These are phyloP conservation scores for Tetramorium alpestre DNA, from an alignment of 1,140 invertebrate genomes.

Conservation along the genomic window DNA sequence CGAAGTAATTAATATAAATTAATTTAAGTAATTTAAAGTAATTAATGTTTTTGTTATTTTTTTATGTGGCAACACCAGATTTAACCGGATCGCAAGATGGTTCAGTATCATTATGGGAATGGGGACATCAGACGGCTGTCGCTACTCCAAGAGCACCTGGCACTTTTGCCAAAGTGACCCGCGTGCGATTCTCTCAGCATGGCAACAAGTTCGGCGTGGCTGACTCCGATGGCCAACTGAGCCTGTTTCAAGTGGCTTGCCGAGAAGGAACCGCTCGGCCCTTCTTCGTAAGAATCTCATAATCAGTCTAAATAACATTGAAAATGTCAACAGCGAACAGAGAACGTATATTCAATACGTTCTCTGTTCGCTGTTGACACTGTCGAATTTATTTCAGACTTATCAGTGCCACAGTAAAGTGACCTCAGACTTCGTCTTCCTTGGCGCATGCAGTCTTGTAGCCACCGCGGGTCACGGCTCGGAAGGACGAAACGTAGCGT, in stretches of 20 bases:
- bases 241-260: slow-evolving; percentile 97
- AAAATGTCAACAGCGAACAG: background rate
- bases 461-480: slow-evolving; percentile 99
- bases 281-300: slow-evolving; percentile 94
- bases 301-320: background rate
- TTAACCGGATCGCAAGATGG: slow-evolving; percentile 98
- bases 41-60: slow-evolving; percentile 62
- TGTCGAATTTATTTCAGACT: slow-evolving; percentile 88
- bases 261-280: slow-evolving; percentile 93
- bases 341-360: background rate
- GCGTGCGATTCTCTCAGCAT: slow-evolving; percentile 97
- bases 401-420: slow-evolving; percentile 99
- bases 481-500: slow-evolving; percentile 98
- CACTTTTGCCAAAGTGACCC: slow-evolving; percentile 97
- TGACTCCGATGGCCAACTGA: slow-evolving; percentile 96
- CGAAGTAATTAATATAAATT: background rate
- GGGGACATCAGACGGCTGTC: slow-evolving; percentile 96
- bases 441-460: slow-evolving; percentile 98
- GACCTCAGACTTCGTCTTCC: slow-evolving; percentile 98
- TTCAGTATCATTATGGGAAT: slow-evolving; percentile 99
- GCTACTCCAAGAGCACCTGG: slow-evolving; percentile 95
- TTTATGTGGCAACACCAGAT: slow-evolving; percentile 87
- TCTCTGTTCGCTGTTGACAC: background rate
- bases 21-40: slow-evolving; percentile 28
- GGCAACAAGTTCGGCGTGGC: slow-evolving; percentile 99